Percentiles rank a stretch among this genome's conserved stretches.
These are phyloP conservation scores for Mnemiopsis leidyi DNA, from an alignment of 37 sponge, comb jelly and placozoan genomes.

Conservation along the genomic window DNA sequence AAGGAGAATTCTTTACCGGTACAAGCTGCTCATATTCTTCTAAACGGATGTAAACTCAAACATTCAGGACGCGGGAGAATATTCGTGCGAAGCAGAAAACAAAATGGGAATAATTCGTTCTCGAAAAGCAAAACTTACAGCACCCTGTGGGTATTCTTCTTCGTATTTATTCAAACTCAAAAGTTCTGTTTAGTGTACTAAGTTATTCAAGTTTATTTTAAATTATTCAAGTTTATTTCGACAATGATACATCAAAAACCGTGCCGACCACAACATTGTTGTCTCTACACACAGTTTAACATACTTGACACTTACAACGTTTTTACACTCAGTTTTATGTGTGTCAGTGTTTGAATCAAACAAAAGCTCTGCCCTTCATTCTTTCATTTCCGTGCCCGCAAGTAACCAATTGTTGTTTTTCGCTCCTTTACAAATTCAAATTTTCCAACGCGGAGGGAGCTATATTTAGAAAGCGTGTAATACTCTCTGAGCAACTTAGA, in stretches of 20 bases:
- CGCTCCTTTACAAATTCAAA: neutral
- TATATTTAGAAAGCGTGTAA: neutral
- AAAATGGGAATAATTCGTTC: neutral
- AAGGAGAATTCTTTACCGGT: too few relatives aligned
- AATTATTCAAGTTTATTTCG: neutral
- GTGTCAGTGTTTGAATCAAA: neutral
- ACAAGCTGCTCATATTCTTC: too few relatives aligned
- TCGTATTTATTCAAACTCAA: neutral
- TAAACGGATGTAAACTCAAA: too few relatives aligned
- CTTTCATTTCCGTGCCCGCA: neutral
- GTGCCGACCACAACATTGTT: too few relatives aligned
- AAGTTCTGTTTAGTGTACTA: too few relatives aligned
- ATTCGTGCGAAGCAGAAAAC: slow-evolving; percentile 42
- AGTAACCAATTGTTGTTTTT: neutral
- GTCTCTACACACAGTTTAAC: neutral
- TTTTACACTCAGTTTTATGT: neutral
- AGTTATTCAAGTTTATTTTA: too few relatives aligned
- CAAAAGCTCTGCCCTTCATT: neutral
- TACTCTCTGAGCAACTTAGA: too few relatives aligned
- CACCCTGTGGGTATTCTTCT: neutral
- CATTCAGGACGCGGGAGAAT: slow-evolving; percentile 32
- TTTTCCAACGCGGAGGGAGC: too few relatives aligned
- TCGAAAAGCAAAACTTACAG: neutral
- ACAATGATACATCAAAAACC: too few relatives aligned
- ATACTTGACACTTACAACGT: neutral